Evolutionary conservation across 2,797 vertebrate species (phyloP).

Genomic region (Acridotheres tristis): DNA sequence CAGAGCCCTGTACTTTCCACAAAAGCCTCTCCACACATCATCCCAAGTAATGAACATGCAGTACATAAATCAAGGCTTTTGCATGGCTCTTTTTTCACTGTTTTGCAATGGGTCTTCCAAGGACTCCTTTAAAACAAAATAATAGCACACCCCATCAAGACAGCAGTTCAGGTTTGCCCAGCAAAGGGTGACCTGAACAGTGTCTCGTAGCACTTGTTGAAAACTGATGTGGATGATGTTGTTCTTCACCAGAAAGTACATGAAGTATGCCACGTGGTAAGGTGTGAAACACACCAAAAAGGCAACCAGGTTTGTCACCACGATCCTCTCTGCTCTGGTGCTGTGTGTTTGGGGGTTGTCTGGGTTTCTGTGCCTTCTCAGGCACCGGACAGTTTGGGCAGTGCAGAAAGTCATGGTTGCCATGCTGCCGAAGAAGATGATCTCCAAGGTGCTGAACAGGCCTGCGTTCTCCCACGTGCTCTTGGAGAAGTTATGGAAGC

Average conservation of each 20-base stretch:
- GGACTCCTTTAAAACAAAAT: conserved; percentile 76
- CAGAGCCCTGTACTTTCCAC: neutral
- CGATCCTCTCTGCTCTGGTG: conserved; percentile 71
- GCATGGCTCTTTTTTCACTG: accelerated
- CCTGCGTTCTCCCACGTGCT: conserved; percentile 45
- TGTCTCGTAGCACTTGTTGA: conserved; percentile 18
- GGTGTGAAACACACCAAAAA: conserved; percentile 78
- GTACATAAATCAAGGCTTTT: neutral
- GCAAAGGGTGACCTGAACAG: conserved; percentile 70
- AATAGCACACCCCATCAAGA: conserved; percentile 85
- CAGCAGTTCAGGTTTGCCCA: conserved; percentile 87
- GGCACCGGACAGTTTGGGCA: conserved; percentile 19
- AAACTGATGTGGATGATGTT: neutral
- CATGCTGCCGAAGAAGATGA: conserved; percentile 48
- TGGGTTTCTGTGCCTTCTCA: conserved; percentile 29
- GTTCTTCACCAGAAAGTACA: conserved; percentile 71
- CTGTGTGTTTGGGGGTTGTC: neutral
- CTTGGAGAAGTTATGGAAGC: conserved; percentile 75
- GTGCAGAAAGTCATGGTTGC: conserved; percentile 72
- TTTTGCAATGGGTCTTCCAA: neutral
- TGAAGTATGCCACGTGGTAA: conserved; percentile 63
- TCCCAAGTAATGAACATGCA: neutral
- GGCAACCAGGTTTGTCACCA: conserved; percentile 64
- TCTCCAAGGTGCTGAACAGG: conserved; percentile 59
- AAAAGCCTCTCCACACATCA: neutral